phyloP scores from a whole-genome alignment of 1,140 invertebrate species.

The silkworm (Bombyx mori) region ASM3026992v2 NC_085129.1:9334001-9334500 shows the following conservation, averaged over 20 bases:
- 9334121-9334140: no score
- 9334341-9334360: slow-evolving; percentile 60
- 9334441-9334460: slow-evolving; percentile 60
- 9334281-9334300: slow-evolving; percentile 47
- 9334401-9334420: slow-evolving; percentile 19
- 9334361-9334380: slow-evolving; percentile 65
- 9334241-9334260: slow-evolving; percentile 20
- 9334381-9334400: slow-evolving; percentile 66
- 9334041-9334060: no score
- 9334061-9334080: no score
- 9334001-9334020: no score
- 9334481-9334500: slow-evolving; percentile 10
- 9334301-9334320: slow-evolving; percentile 57
- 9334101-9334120: no score
- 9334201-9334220: no score
- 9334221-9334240: no score
- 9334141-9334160: no score
- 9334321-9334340: slow-evolving; percentile 62
- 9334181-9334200: no score
- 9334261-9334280: slow-evolving; percentile 43
- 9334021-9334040: no score
- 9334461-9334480: slow-evolving; percentile 47
- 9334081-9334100: no score
- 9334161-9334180: no score
- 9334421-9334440: slow-evolving; percentile 29